phyloP scores from a whole-genome alignment of 2,113 vertebrate genomes.

The Nothocercus nigrocapillus region DNA sequence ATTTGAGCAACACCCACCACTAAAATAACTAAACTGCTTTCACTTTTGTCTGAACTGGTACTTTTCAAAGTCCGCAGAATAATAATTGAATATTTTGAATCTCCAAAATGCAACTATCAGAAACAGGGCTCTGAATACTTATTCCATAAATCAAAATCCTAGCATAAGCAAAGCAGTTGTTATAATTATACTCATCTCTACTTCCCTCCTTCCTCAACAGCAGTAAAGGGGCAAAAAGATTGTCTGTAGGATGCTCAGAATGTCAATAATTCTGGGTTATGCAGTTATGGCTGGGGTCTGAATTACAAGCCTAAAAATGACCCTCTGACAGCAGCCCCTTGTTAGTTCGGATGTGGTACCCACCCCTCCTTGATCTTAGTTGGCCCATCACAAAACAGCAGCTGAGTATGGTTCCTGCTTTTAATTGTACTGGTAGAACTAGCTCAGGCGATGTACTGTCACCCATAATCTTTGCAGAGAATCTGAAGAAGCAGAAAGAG shows the following conservation, averaged over 20 bases:
- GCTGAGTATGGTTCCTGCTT: not conserved
- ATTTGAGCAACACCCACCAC: not conserved
- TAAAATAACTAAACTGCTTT: not conserved
- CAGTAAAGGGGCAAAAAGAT: not conserved
- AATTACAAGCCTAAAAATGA: not conserved
- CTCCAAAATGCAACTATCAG: not conserved
- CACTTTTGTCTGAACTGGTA: not conserved
- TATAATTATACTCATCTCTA: not conserved
- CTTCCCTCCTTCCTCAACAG: not conserved
- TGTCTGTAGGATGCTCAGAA: not conserved
- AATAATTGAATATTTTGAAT: not conserved
- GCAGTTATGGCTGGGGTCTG: not conserved
- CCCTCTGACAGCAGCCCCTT: not conserved
- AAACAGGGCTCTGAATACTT: not conserved
- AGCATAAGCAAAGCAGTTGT: not conserved
- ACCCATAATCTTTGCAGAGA: not conserved
- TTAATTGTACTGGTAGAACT: not conserved
- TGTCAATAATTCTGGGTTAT: not conserved
- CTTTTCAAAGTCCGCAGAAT: not conserved
- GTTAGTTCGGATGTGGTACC: not conserved
- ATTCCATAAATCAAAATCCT: not conserved
- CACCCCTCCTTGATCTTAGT: not conserved
- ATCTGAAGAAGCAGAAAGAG: not conserved
- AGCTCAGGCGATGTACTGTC: not conserved
- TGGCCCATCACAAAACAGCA: not conserved